phyloP scores from a whole-genome alignment of 53 echinoderm and acorn worm species.

The Antedon mediterranea region DNA sequence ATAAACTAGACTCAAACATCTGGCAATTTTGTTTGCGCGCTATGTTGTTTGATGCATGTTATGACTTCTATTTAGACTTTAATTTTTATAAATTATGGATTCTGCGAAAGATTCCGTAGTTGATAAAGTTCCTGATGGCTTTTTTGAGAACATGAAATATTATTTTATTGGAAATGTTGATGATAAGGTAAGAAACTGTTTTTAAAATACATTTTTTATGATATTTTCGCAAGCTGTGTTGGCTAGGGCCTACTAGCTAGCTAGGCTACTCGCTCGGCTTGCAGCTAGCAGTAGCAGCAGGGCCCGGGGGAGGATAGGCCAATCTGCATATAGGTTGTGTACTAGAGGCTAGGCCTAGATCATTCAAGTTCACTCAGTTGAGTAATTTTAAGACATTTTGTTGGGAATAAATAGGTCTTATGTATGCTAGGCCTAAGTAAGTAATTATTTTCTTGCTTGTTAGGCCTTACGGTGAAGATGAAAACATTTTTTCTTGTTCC shows the following conservation, averaged over 20 bases:
- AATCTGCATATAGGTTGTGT: no score
- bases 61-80: not conserved
- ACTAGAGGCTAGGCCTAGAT: no score
- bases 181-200: constrained; percentile 41
- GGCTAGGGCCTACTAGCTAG: not conserved
- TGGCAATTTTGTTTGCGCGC: not conserved
- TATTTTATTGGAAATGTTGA: constrained; percentile 65
- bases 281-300: not conserved
- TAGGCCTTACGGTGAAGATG: no score
- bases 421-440: no score
- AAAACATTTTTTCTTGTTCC: no score
- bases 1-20: not conserved
- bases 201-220: not conserved
- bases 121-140: constrained; percentile 2
- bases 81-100: not conserved
- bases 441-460: no score
- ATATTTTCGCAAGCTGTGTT: not conserved
- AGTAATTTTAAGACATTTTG: no score
- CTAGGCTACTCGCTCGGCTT: not conserved
- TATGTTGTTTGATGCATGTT: not conserved
- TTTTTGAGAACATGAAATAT: constrained; percentile 71
- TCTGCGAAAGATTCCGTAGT: not conserved
- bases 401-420: no score
- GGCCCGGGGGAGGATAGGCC: not conserved
- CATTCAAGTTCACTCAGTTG: no score